phyloP scores from a whole-genome alignment of 2,113 vertebrate genomes.

The Peromyscus maniculatus region DNA sequence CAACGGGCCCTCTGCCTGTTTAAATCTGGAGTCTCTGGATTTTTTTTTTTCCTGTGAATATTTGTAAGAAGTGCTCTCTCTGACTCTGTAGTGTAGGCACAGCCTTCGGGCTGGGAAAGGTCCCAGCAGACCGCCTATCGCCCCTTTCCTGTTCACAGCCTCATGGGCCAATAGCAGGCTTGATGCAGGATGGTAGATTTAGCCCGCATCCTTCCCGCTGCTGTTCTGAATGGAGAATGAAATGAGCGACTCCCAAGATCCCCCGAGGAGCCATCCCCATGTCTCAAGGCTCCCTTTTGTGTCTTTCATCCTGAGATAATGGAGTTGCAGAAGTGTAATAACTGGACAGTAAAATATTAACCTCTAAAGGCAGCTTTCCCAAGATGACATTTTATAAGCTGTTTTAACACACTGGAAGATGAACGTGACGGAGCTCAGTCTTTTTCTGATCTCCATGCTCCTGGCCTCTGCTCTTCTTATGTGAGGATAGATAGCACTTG shows the following conservation, averaged over 20 bases:
- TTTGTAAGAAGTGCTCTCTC: not conserved
- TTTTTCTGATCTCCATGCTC: conserved; percentile 27
- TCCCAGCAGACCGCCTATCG: too few relatives aligned
- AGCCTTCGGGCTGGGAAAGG: too few relatives aligned
- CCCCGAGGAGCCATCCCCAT: conserved; percentile 43
- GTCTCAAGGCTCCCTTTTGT: not conserved
- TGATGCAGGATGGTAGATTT: not conserved
- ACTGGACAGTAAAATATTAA: conserved; percentile 73
- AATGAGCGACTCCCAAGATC: conserved; percentile 19
- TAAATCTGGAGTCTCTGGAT: not conserved
- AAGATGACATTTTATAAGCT: conserved; percentile 66
- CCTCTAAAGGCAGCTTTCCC: conserved; percentile 54
- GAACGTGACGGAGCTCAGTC: conserved; percentile 46
- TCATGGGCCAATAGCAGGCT: not conserved
- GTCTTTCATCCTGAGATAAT: conserved; percentile 45
- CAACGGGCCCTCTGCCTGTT: not conserved
- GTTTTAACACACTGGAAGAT: conserved; percentile 50
- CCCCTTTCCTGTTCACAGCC: not conserved
- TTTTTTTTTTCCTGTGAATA: not conserved
- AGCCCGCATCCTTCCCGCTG: conserved; percentile 51
- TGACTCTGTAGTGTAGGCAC: not conserved
- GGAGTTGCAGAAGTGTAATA: conserved; percentile 56
- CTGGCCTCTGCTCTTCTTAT: not conserved
- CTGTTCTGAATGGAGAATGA: conserved; percentile 72
- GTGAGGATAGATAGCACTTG: not conserved